These are phyloP conservation scores for Cisticola juncidis DNA, from an alignment of 2,113 vertebrate species.

Conservation along the genomic window DNA sequence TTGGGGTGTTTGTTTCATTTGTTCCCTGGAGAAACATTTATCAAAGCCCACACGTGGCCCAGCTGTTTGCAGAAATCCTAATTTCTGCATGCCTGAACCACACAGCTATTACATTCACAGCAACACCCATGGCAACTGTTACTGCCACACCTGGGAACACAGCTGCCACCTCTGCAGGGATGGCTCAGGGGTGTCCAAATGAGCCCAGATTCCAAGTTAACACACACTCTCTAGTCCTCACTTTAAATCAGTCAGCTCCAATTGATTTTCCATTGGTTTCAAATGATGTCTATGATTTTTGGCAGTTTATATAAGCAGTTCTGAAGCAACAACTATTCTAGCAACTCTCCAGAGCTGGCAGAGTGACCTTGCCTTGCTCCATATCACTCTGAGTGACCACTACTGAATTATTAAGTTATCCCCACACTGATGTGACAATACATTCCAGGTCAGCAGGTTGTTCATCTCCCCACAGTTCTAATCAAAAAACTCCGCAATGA, in stretches of 20 bases:
- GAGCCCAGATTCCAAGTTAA: neutral
- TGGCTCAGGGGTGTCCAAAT: neutral
- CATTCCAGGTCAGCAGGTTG: neutral
- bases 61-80: neutral
- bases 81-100: slow-evolving; percentile 35
- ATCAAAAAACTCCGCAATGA: neutral
- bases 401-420: neutral
- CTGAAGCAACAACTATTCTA: neutral
- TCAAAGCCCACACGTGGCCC: neutral
- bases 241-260: neutral
- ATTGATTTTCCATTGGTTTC: neutral
- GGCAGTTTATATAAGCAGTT: neutral
- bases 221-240: neutral
- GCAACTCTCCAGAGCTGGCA: neutral
- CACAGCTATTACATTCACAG: neutral
- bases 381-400: accelerated
- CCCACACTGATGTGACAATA: neutral
- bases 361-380: neutral
- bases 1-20: neutral
- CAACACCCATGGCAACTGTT: slow-evolving; percentile 13
- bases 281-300: neutral
- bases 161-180: neutral
- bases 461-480: neutral
- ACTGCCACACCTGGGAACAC: neutral
- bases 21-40: neutral